phyloP scores from a whole-genome alignment of 2,113 vertebrate species.

The Pachycephala philippinensis region DNA sequence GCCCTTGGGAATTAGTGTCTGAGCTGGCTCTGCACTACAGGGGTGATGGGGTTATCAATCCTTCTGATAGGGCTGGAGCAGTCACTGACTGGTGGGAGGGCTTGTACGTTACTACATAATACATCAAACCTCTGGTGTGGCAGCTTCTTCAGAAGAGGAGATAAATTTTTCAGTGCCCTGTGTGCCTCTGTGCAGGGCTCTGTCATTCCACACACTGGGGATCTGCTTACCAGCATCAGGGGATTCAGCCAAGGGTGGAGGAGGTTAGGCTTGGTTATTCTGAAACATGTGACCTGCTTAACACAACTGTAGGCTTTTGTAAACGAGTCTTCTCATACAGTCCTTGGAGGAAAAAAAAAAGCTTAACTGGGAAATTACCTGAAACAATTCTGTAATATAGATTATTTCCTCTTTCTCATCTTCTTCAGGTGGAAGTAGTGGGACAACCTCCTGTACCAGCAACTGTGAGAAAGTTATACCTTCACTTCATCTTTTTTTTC shows the following conservation, averaged over 20 bases:
- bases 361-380: background rate
- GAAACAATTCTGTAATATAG: background rate
- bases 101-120: background rate
- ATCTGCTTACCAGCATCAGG: background rate
- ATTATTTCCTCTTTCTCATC: background rate
- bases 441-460: background rate
- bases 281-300: background rate
- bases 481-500: background rate
- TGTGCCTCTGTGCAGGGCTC: background rate
- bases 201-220: rapidly evolving
- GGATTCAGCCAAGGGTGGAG: background rate
- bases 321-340: background rate
- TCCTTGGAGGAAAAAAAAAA: background rate
- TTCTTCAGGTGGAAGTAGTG: background rate
- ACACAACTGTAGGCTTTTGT: background rate
- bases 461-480: rapidly evolving
- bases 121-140: background rate
- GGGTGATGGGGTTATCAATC: background rate
- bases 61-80: background rate
- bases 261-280: background rate
- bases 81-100: background rate
- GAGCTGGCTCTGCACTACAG: background rate
- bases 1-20: background rate
- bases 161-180: background rate
- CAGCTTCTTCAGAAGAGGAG: background rate